phyloP scores from a whole-genome alignment of 2,113 vertebrate genomes.

The Chloropsis cyanopogon region DNA sequence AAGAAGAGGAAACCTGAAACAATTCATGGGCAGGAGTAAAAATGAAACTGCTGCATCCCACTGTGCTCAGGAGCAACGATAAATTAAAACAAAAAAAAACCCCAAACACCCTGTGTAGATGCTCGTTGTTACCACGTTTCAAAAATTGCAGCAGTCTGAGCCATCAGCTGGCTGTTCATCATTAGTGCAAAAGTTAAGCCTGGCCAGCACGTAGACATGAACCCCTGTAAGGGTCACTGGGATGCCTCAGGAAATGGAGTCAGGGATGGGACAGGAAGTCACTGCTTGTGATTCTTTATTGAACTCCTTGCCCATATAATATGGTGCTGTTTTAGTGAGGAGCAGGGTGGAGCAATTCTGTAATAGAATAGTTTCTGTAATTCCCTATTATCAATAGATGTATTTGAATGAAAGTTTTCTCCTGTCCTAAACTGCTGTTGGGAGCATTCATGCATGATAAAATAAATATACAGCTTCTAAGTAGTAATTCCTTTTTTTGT shows the following conservation, averaged over 20 bases:
- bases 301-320: not conserved
- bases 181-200: not conserved
- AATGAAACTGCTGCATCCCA: not conserved
- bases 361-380: not conserved
- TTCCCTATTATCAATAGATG: not conserved
- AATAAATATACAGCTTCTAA: not conserved
- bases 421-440: not conserved
- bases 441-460: not conserved
- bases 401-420: not conserved
- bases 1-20: conserved; percentile 49
- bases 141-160: not conserved
- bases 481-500: not conserved
- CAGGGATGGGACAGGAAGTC: not conserved
- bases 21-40: conserved; percentile 2
- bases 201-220: not conserved
- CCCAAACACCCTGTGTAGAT: not conserved
- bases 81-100: not conserved
- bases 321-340: not conserved
- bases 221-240: not conserved
- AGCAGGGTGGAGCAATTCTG: not conserved
- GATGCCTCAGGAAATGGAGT: not conserved
- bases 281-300: not conserved
- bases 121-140: not conserved
- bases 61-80: not conserved
- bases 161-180: not conserved